Base-by-base conservation (phyloP, 2,113 vertebrate species). In the Grus americana region DNA sequence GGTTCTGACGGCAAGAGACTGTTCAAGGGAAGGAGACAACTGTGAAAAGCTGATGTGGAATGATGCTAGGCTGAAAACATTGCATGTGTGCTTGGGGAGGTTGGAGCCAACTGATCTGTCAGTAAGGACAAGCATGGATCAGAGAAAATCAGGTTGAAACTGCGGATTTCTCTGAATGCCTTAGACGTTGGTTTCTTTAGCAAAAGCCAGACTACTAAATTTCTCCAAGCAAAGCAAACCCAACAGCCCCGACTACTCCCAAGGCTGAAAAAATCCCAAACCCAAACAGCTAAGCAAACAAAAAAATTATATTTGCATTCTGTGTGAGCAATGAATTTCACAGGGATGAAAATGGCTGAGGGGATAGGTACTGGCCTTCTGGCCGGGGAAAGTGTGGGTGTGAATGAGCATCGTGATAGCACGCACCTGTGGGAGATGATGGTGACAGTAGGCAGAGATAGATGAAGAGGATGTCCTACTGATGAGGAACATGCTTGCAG, bases 331-430 rank as follows among this genome's bases (percentile, higher is more conserved):
- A 34, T 57, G 54, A 19, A 30, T 16, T 57, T 57, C 54, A 57
- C 11, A 18, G 7, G 23, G n/a, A n/a, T 40, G 38, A 76, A 22
- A 54, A 71, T 27, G 20, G 10, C 7, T 29, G 61, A 79, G 47
- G 9, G 8, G 9, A 8, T 9, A 47, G 12, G 17, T 40, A 7
- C 46, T 40, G 75, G 4, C 18, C 17, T 42, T 27, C 38, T 58
- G 52, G 20, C 17, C 52, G 49, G 46, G 46, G 79, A 36, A 92
- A 55, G 54, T 0, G 0, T 3, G 15, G 32, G 6, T 61, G 27
- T 72, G 61, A 9, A 9, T 0, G 17, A 26, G 15, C 59, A 32
- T 9, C 0, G 1, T 29, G 22, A 22, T 19, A 49, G 22, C 23
- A 49, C 1, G 3, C 29, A 13, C 10, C 5, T 21, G 1, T 36